A percentile compares a stretch with the other conserved stretches of the same genome.
Evolutionary conservation across 2,888 invertebrate species (phyloP).

Genomic region (Apoda limacodes): DNA sequence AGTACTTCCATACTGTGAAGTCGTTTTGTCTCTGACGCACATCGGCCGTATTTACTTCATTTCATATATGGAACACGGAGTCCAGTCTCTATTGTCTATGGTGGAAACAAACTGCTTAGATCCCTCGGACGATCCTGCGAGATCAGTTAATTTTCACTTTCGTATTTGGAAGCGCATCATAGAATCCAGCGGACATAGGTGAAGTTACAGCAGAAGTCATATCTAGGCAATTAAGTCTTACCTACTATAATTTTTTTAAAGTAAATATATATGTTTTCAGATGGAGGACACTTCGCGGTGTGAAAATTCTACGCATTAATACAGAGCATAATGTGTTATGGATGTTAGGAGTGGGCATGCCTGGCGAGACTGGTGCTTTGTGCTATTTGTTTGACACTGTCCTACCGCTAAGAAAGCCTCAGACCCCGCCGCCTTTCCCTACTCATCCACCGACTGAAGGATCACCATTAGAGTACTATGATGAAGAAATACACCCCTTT

Average conservation of each 20-base stretch:
- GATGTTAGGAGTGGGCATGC: constrained; percentile 83
- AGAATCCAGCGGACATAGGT: too few species aligned
- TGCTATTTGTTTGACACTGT: constrained; percentile 87
- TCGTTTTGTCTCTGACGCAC: too few species aligned
- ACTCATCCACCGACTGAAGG: constrained; percentile 76
- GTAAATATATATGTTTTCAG: constrained; percentile 31
- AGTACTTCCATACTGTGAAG: too few species aligned
- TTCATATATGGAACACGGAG: too few species aligned
- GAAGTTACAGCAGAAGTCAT: not conserved
- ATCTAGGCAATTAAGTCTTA: not conserved
- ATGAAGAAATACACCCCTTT: constrained; percentile 81
- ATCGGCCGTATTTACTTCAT: too few species aligned
- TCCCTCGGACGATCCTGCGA: too few species aligned
- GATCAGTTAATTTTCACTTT: too few species aligned
- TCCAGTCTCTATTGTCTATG: too few species aligned
- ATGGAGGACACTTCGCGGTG: constrained; percentile 71
- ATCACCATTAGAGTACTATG: constrained; percentile 79
- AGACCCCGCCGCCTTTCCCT: constrained; percentile 80
- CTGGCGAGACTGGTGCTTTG: constrained; percentile 85
- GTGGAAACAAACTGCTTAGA: too few species aligned
- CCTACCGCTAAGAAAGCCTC: constrained; percentile 71
- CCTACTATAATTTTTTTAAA: not conserved
- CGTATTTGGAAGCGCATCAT: too few species aligned
- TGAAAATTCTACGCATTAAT: constrained; percentile 91
- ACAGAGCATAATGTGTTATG: constrained; percentile 95